Evolutionary conservation across 2,888 invertebrate genomes (phyloP), one percentile per base, ranked within the genome.

Genomic region (Patella caerulea): DNA sequence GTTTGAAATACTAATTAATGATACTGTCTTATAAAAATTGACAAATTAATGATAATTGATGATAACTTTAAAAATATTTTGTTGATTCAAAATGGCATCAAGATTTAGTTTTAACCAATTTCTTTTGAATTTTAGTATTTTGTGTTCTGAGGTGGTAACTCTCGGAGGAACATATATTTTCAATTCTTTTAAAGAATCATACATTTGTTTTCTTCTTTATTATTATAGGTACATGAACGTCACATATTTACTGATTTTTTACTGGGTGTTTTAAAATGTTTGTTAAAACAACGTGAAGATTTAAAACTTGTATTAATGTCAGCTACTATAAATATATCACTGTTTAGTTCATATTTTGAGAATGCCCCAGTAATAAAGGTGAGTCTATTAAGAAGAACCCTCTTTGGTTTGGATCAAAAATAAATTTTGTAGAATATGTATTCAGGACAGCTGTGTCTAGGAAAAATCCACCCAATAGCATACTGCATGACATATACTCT

Each of bases 281-380:
- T 99, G 12, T 93, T 98, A 72, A 94, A 95, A 86, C 96, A 95
- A 87, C 93, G 96, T 73, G 83, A 86, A 11, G 89, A 97, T 87
- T 93, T 99, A 34, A 98, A 98, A 92, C 92, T 98, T 17, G 91
- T 93, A 14, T 94, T 99, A 0, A 99, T 99, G 99, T 98, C 98
- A 0, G 99, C 99, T 17, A 99, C 99, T 0, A 99, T 99, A 78
- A 99, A 99, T 92, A 95, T 99, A 52, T 94, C 97, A 84, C 93
- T 99, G n/a, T 99, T 99, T 91, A 94, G 95, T 82, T 94, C 94
- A 84, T 99, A 98, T 91, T 99, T 99, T 88, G 96, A 97, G 90
- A 94, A 95, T 71, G 96, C 96, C 71, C 95, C 95, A 78, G 94
- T 97, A 74, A 94, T 98, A 85, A 95, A 97, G 93, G 96, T 95